Conservation (phyloP, 1,140 invertebrate species). For the Galendromus occidentalis region DNA sequence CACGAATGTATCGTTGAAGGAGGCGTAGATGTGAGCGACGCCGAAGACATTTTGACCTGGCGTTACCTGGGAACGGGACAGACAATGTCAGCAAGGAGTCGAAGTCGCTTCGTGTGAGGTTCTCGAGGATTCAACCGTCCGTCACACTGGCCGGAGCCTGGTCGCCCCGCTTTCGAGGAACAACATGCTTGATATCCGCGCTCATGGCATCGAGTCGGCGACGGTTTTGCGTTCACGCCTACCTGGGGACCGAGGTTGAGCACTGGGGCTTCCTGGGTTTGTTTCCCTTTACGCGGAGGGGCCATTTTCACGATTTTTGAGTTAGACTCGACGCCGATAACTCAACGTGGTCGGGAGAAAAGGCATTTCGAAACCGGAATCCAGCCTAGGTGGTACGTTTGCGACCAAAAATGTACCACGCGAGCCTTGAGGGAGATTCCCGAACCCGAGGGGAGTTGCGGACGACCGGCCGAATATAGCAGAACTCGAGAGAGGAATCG, state of each 20-base stretch:
- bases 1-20: conserved; percentile 99
- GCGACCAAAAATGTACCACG: too few species aligned
- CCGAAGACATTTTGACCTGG: conserved; percentile 96
- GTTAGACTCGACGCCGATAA: neutral
- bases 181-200: neutral
- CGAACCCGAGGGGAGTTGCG: too few species aligned
- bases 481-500: too few species aligned
- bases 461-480: too few species aligned
- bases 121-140: neutral
- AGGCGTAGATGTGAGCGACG: conserved; percentile 97
- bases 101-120: neutral
- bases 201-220: neutral
- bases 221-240: neutral
- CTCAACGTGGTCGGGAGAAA: neutral
- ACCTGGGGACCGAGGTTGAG: conserved; percentile 80
- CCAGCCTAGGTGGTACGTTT: too few species aligned
- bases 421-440: too few species aligned
- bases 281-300: conserved; percentile 79
- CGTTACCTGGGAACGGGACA: conserved; percentile 36
- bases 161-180: neutral
- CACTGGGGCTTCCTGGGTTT: conserved; percentile 74
- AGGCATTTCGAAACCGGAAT: conserved; percentile 12
- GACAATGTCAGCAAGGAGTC: neutral
- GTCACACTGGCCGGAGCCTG: neutral
- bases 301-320: conserved; percentile 44